Conservation (phyloP, 37 sponge, comb jelly and placozoan genomes). For the Spongilla lacustris region DNA sequence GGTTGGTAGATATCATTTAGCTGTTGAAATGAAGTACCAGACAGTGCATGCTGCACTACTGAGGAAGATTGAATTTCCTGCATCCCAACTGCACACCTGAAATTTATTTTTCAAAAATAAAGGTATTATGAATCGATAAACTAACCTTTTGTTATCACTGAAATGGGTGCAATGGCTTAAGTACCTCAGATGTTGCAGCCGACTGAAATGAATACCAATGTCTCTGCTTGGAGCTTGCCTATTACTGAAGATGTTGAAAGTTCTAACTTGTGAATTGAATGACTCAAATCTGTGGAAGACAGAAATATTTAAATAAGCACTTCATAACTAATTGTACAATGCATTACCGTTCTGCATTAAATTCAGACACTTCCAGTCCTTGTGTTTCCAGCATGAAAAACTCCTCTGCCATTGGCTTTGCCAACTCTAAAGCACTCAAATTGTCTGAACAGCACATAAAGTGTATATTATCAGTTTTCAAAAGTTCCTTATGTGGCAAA, state of each 20-base stretch:
- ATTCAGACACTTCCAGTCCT: conserved; percentile 21
- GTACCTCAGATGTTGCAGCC: neutral
- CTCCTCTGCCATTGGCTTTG: conserved; percentile 6
- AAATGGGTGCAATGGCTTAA: neutral
- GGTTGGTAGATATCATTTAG: conserved; percentile 17
- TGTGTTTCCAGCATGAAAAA: neutral
- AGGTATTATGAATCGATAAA: neutral
- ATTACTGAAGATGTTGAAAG: conserved; percentile 35
- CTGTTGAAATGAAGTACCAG: neutral
- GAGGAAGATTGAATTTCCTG: neutral
- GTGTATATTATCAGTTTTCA: conserved; percentile 27
- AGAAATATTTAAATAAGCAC: neutral
- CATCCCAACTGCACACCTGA: conserved; percentile 6
- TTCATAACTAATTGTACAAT: neutral
- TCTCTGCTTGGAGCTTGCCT: conserved; percentile 48
- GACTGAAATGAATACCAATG: conserved; percentile 13
- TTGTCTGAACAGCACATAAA: conserved; percentile 14
- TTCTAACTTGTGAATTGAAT: conserved; percentile 21
- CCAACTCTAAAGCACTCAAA: neutral
- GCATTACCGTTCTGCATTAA: conserved; percentile 53
- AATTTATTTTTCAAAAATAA: too few species aligned
- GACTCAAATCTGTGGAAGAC: conserved; percentile 56
- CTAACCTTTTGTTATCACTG: neutral
- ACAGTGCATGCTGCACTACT: neutral
- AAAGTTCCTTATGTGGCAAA: conserved; percentile 17